Evolutionary conservation across 2,113 vertebrate genomes (phyloP).

Genomic region (Maccullochella peelii): DNA sequence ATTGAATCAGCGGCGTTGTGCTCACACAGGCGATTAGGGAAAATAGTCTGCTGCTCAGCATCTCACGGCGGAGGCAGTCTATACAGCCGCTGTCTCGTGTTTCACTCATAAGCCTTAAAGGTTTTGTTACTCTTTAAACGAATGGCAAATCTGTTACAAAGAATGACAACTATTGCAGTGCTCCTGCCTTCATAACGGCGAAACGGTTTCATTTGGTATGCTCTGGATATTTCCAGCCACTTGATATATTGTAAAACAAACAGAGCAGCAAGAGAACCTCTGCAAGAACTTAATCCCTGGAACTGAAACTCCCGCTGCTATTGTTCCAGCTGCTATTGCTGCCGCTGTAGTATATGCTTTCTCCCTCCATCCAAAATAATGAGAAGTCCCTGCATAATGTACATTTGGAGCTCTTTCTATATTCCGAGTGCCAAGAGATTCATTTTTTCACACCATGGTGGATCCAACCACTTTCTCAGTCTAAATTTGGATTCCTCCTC

Average conservation of each 20-base stretch:
- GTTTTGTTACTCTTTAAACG: slow-evolving; percentile 62
- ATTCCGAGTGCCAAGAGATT: slow-evolving; percentile 48
- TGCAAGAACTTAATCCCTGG: slow-evolving; percentile 71
- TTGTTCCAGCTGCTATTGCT: slow-evolving; percentile 58
- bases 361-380: slow-evolving; percentile 64
- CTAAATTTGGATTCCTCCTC: slow-evolving; percentile 61
- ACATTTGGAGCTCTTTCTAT: slow-evolving; percentile 53
- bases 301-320: slow-evolving; percentile 67
- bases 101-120: slow-evolving; percentile 61
- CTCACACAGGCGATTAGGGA: slow-evolving; percentile 64
- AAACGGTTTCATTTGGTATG: slow-evolving; percentile 46
- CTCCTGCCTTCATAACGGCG: slow-evolving; percentile 24
- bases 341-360: slow-evolving; percentile 29
- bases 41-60: slow-evolving; percentile 57
- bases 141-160: slow-evolving; percentile 61
- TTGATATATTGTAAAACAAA: slow-evolving; percentile 71
- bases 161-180: slow-evolving; percentile 30
- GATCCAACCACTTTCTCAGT: slow-evolving; percentile 35
- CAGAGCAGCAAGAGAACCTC: slow-evolving; percentile 64
- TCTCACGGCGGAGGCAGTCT: slow-evolving; percentile 39
- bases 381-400: slow-evolving; percentile 69
- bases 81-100: slow-evolving; percentile 31
- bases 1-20: slow-evolving; percentile 72
- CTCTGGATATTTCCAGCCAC: slow-evolving; percentile 49
- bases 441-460: slow-evolving; percentile 34